Percentiles rank a stretch among this genome's conserved stretches.
Conservation (phyloP, 2,888 invertebrate species). For the Diaperis boleti region DNA sequence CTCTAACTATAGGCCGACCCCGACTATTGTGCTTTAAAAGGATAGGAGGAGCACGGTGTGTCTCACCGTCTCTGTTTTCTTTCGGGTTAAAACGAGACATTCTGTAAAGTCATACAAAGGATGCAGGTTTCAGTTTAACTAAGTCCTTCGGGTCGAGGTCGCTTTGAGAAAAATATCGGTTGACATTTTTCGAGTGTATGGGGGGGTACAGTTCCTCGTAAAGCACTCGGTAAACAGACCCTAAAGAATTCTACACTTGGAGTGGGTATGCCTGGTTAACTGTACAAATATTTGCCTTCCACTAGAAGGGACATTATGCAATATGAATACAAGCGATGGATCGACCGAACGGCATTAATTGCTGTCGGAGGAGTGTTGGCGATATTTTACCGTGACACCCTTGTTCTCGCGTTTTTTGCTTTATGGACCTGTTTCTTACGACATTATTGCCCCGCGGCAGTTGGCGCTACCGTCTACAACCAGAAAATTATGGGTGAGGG, state of each 20-base stretch:
- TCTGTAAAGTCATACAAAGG: constrained; percentile 40
- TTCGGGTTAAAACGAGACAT: constrained; percentile 37
- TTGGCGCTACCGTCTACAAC: constrained; percentile 53
- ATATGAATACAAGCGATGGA: constrained; percentile 50
- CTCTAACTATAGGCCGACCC: constrained; percentile 55
- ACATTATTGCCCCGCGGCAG: constrained; percentile 60
- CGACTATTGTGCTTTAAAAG: constrained; percentile 58
- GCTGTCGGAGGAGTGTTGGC: constrained; percentile 34
- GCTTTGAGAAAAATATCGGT: constrained; percentile 52
- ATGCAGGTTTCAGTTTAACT: constrained; percentile 49
- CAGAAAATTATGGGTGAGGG: constrained; percentile 50
- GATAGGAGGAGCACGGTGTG: constrained; percentile 54
- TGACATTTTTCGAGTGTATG: constrained; percentile 52
- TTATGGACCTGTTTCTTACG: constrained; percentile 58
- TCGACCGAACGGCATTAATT: constrained; percentile 30
- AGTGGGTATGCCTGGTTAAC: constrained; percentile 50
- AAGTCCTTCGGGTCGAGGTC: constrained; percentile 45
- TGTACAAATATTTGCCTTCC: constrained; percentile 49
- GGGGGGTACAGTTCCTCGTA: constrained; percentile 45
- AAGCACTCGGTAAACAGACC: constrained; percentile 55
- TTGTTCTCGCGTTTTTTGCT: constrained; percentile 57
- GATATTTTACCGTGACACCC: constrained; percentile 52
- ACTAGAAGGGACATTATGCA: constrained; percentile 49
- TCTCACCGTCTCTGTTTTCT: constrained; percentile 42
- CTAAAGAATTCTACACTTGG: constrained; percentile 50